Evolutionary conservation across 2,797 vertebrate genomes (phyloP).

Genomic region (Australoheros facetus): DNA sequence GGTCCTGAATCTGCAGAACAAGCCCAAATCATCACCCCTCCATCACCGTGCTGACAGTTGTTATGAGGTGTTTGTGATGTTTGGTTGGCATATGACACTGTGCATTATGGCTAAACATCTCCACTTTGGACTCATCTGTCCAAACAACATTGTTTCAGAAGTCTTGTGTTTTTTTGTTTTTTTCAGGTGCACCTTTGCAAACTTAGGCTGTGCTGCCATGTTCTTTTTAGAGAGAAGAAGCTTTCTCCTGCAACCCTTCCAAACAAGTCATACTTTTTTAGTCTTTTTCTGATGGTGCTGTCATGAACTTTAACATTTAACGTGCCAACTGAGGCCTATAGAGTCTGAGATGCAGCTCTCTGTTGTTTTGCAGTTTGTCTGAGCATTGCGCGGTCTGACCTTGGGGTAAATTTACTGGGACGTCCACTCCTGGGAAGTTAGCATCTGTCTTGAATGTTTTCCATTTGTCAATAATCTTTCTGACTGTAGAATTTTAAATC

Average conservation of each 20-base stretch:
- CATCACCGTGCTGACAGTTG: neutral
- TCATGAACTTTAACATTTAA: neutral
- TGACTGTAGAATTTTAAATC: neutral
- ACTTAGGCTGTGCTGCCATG: neutral
- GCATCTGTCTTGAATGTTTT: neutral
- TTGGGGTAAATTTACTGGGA: neutral
- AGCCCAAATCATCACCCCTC: fast-evolving
- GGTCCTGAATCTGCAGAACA: neutral
- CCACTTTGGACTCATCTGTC: neutral
- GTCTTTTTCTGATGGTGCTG: no score
- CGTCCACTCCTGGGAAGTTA: neutral
- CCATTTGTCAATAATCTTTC: neutral
- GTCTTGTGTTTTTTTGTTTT: neutral
- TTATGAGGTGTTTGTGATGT: neutral
- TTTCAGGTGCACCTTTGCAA: neutral
- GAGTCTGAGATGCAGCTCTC: neutral
- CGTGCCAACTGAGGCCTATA: neutral
- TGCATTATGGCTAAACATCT: neutral
- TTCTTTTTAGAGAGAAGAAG: neutral
- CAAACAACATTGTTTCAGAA: neutral
- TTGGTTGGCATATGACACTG: neutral
- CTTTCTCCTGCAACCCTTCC: neutral
- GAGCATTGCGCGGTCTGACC: fast-evolving
- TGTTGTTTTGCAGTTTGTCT: neutral
- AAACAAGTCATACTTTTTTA: neutral